Percentiles rank a stretch among this genome's conserved stretches.
Conservation (phyloP, 2,797 vertebrate species). For the Arctocebus calabarensis region DNA sequence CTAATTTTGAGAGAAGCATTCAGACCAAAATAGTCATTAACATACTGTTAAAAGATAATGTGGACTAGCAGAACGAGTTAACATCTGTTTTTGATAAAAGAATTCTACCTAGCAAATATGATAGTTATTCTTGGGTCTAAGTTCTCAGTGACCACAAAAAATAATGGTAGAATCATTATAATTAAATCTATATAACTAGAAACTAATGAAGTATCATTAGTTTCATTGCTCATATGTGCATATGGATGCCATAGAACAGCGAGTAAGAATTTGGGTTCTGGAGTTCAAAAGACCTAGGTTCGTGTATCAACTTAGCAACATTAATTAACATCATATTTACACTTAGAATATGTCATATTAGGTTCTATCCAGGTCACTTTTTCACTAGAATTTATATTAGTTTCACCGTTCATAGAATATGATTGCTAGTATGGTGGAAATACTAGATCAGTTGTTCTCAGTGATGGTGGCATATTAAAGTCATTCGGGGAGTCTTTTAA, state of each 20-base stretch:
- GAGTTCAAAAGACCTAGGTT: background rate
- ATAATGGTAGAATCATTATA: background rate
- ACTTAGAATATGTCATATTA: constrained; percentile 7
- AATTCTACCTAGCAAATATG: background rate
- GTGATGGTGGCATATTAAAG: background rate
- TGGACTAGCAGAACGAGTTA: background rate
- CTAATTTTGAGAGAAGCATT: background rate
- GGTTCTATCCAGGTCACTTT: background rate
- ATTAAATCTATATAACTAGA: background rate
- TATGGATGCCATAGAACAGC: background rate
- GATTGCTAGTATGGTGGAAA: background rate
- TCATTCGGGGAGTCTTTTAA: background rate
- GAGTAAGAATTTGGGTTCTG: background rate
- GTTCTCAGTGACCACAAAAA: background rate
- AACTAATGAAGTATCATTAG: background rate
- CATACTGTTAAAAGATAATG: background rate
- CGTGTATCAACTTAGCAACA: background rate
- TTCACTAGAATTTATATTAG: background rate
- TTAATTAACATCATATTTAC: background rate
- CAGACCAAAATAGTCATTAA: background rate
- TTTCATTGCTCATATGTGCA: background rate
- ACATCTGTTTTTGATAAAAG: background rate
- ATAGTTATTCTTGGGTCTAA: background rate
- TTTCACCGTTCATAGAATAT: background rate
- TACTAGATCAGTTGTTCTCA: background rate